phyloP scores from a whole-genome alignment of 2,797 vertebrate species.

The Schizothorax lantsangensis region DNA sequence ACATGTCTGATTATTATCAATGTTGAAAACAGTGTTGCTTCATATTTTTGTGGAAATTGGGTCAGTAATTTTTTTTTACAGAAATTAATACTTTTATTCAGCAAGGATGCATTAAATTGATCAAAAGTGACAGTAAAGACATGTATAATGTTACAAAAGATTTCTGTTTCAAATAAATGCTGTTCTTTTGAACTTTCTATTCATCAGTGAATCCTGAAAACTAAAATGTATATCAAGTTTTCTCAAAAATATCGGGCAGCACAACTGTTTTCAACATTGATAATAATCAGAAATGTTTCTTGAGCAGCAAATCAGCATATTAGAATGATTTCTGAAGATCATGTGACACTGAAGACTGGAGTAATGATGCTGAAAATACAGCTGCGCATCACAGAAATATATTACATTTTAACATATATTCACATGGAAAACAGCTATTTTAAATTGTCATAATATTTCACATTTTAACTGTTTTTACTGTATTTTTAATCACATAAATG shows the following conservation, averaged over 20 bases:
- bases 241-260: background rate
- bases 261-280: background rate
- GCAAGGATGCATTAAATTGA: too few relatives aligned
- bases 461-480: background rate
- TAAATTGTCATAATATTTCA: background rate
- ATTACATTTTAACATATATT: background rate
- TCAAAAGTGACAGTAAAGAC: too few relatives aligned
- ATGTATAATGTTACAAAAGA: background rate
- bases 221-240: background rate
- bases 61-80: too few relatives aligned
- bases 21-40: background rate
- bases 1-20: too few relatives aligned
- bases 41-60: background rate
- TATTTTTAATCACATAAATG: background rate
- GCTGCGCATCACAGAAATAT: background rate
- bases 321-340: background rate
- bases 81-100: background rate
- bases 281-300: background rate
- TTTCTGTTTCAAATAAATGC: background rate
- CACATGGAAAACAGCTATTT: background rate
- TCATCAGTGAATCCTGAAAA: too few relatives aligned
- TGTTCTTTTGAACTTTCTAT: too few relatives aligned
- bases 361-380: background rate
- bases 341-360: background rate
- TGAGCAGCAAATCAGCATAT: background rate